Percentiles rank a stretch among this genome's conserved stretches.
phyloP scores from a whole-genome alignment of 2,888 invertebrate genomes.

The Drosophila mettleri region DNA sequence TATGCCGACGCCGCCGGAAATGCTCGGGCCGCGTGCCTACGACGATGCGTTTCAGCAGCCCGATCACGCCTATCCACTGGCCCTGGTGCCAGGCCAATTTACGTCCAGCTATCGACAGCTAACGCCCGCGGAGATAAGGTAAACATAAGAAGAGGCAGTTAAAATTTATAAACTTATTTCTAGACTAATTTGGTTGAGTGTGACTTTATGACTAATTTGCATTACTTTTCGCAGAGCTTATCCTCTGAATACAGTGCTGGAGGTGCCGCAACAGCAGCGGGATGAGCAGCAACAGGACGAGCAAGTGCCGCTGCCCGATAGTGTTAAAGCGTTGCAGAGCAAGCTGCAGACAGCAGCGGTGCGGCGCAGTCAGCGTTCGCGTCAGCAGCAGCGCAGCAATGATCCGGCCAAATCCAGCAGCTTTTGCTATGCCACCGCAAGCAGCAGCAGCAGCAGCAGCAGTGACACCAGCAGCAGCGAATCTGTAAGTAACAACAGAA shows the following conservation, averaged over 20 bases:
- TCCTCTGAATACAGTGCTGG: constrained; percentile 95
- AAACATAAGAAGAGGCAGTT: constrained; percentile 42
- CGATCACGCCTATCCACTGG: constrained; percentile 92
- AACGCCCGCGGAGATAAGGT: constrained; percentile 92
- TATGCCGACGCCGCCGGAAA: constrained; percentile 67
- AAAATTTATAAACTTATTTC: background rate
- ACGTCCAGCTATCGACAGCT: constrained; percentile 93
- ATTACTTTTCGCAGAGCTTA: constrained; percentile 88
- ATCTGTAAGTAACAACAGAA: constrained; percentile 55
- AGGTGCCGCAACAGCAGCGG: constrained; percentile 35
- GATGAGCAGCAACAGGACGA: constrained; percentile 8
- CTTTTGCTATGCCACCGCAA: constrained; percentile 37
- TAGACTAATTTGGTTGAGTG: background rate
- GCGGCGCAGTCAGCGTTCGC: constrained; percentile 57
- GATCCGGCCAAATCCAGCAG: constrained; percentile 34
- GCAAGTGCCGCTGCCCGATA: constrained; percentile 13
- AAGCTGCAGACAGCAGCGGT: constrained; percentile 8
- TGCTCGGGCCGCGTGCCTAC: constrained; percentile 56
- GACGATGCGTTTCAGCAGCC: constrained; percentile 61
- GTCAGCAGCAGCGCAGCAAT: constrained; percentile 42
- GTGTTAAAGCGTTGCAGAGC: constrained; percentile 9
- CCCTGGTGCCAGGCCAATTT: constrained; percentile 98
- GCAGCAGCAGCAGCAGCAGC: constrained; percentile 54
- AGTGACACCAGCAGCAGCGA: constrained; percentile 56
- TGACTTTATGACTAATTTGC: background rate